phyloP scores from a whole-genome alignment of 1,140 invertebrate genomes.

The Zaprionus kolodkinae region DNA sequence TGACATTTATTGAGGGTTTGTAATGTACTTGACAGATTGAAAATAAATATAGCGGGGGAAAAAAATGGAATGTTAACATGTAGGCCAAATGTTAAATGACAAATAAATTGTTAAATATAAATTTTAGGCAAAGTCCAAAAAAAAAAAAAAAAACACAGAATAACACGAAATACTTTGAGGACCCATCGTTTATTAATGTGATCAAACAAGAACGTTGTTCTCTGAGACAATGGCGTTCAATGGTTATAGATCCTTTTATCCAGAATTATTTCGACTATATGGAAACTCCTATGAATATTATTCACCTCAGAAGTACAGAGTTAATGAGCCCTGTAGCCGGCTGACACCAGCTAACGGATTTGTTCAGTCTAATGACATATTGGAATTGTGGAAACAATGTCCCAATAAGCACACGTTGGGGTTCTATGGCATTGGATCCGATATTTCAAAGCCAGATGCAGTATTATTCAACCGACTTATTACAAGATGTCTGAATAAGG shows the following conservation, averaged over 20 bases:
- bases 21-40: slow-evolving; percentile 1
- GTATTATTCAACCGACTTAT: slow-evolving; percentile 4
- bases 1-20: no score
- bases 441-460: neutral
- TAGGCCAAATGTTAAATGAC: slow-evolving; percentile 6
- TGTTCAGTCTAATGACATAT: slow-evolving; percentile 7
- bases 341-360: neutral
- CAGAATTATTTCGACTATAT: no score
- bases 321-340: no score
- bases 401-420: slow-evolving; percentile 4
- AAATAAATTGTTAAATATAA: neutral
- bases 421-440: slow-evolving; percentile 15
- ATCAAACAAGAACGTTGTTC: no score
- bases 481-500: slow-evolving; percentile 7
- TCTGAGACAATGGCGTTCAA: neutral
- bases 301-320: no score
- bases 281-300: no score
- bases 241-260: no score
- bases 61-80: neutral
- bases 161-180: no score
- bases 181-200: no score
- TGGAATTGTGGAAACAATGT: slow-evolving; percentile 15
- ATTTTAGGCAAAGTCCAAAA: no score
- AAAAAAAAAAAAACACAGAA: no score
- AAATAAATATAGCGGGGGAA: neutral